phyloP scores from a whole-genome alignment of 2,113 vertebrate genomes.

The Ondatra zibethicus region DNA sequence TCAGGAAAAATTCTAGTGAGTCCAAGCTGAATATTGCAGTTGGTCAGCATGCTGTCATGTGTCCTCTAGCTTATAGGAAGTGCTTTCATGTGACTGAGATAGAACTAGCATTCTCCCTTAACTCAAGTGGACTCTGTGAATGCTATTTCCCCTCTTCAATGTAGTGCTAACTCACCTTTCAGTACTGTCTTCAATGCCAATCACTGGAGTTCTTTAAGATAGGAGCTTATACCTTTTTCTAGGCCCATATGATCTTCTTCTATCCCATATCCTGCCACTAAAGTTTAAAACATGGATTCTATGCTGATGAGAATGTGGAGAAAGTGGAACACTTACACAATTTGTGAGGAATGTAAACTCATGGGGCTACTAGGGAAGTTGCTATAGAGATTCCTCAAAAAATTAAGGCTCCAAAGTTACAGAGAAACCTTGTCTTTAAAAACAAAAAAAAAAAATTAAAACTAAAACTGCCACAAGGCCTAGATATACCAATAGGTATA shows the following conservation, averaged over 20 bases:
- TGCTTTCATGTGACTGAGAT: not conserved
- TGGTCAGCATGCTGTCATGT: not conserved
- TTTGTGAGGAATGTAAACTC: not conserved
- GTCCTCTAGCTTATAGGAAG: not conserved
- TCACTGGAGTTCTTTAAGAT: not conserved
- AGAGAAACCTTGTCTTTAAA: too few relatives aligned
- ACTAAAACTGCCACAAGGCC: not conserved
- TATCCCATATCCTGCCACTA: not conserved
- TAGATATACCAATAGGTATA: not conserved
- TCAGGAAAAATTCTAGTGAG: not conserved
- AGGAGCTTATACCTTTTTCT: too few relatives aligned
- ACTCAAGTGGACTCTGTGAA: not conserved
- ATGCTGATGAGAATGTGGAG: not conserved
- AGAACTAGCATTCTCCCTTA: not conserved
- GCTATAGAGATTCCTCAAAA: not conserved
- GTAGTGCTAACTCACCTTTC: not conserved
- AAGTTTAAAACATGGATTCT: conserved; percentile 7
- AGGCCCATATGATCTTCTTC: not conserved
- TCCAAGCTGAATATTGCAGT: not conserved
- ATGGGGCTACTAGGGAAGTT: not conserved
- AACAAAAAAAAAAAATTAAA: not conserved
- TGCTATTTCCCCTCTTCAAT: not conserved
- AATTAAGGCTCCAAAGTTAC: not conserved
- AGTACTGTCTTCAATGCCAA: not conserved
- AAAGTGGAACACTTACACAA: not conserved